phyloP scores from a whole-genome alignment of 2,113 vertebrate species.

The Chrysemys picta region DNA sequence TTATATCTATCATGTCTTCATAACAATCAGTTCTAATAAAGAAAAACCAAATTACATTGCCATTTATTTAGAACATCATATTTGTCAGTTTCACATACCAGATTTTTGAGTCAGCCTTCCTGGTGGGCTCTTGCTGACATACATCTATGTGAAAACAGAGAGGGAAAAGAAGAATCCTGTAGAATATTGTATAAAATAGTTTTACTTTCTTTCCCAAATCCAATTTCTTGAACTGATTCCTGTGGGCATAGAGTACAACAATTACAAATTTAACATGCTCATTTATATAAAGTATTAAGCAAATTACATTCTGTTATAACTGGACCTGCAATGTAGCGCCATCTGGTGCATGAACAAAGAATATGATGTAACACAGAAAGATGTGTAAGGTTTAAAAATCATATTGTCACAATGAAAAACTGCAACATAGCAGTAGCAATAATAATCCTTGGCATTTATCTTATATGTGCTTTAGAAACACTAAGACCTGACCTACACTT shows the following conservation, averaged over 20 bases:
- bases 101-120: background rate
- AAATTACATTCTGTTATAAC: background rate
- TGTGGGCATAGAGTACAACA: background rate
- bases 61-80: background rate
- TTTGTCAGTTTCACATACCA: background rate
- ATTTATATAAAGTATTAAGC: background rate
- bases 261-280: background rate
- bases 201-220: background rate
- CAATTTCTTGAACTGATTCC: fast-evolving
- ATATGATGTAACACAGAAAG: background rate
- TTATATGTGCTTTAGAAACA: background rate
- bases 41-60: background rate
- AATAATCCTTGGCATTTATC: background rate
- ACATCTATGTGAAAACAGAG: background rate
- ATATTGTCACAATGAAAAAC: background rate
- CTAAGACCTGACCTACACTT: background rate
- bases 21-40: background rate
- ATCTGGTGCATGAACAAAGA: conserved; percentile 67
- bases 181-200: fast-evolving
- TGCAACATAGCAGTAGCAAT: background rate
- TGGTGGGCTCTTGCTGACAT: fast-evolving
- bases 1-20: background rate
- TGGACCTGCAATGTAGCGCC: conserved; percentile 74
- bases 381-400: fast-evolving
- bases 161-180: background rate